Conservation (phyloP, 2,113 vertebrate genomes). For the Triplophysa rosa region DNA sequence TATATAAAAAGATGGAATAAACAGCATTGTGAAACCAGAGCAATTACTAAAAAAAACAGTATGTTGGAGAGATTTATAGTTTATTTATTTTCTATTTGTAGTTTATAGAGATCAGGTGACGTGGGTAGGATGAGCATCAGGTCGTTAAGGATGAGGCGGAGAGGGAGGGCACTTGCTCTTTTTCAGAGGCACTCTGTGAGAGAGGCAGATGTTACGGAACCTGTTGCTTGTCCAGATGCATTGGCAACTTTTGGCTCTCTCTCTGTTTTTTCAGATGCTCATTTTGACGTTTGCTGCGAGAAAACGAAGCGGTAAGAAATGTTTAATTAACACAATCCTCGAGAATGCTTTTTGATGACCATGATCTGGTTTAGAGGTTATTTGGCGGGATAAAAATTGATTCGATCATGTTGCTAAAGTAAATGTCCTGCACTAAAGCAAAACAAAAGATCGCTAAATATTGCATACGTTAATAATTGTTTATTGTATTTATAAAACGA, state of each 20-base stretch:
- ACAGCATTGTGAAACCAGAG: neutral
- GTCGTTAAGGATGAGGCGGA: conserved; percentile 1
- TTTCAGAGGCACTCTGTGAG: conserved; percentile 48
- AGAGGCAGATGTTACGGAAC: conserved; percentile 64
- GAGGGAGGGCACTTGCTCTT: conserved; percentile 10
- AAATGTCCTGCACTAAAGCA: too few relatives aligned
- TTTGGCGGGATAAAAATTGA: neutral
- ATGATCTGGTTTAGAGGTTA: neutral
- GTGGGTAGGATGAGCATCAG: conserved; percentile 13
- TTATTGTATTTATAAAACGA: neutral
- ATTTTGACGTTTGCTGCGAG: conserved; percentile 59
- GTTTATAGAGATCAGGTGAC: conserved; percentile 25
- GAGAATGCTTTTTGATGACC: neutral
- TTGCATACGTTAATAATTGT: neutral
- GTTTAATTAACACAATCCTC: neutral
- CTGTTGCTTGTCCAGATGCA: conserved; percentile 72
- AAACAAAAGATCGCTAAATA: too few relatives aligned
- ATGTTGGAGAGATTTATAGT: neutral
- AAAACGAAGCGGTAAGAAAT: conserved; percentile 67
- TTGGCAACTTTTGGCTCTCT: conserved; percentile 66
- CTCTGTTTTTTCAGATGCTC: conserved; percentile 66
- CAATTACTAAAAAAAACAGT: neutral
- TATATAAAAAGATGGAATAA: neutral
- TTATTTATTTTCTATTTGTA: too few relatives aligned
- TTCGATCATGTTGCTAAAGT: neutral